A percentile compares a stretch with the other conserved stretches of the same genome.
These are phyloP conservation scores for Rissa tridactyla DNA, from an alignment of 2,113 vertebrate genomes.

Conservation along the genomic window DNA sequence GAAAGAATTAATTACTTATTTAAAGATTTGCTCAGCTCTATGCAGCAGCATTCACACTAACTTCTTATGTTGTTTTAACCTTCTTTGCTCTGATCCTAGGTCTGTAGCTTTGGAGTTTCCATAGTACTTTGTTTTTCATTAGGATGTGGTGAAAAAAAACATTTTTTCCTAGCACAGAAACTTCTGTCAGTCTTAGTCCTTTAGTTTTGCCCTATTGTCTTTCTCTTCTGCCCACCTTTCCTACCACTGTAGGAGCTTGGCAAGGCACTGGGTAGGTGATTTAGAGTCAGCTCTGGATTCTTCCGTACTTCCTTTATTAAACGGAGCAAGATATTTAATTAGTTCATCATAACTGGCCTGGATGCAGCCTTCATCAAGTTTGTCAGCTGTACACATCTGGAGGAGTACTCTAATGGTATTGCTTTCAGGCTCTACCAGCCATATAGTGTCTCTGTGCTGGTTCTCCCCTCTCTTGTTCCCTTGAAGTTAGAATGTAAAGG, in stretches of 20 bases:
- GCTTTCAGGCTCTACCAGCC: background rate
- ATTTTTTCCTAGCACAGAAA: background rate
- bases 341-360: background rate
- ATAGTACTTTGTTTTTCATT: background rate
- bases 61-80: background rate
- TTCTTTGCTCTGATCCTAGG: background rate
- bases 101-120: background rate
- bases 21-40: constrained; percentile 6
- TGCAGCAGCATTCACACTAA: background rate
- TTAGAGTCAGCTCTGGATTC: background rate
- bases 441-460: background rate
- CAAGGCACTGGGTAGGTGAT: background rate
- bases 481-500: background rate
- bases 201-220: background rate
- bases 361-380: background rate
- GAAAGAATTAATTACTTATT: constrained; percentile 11
- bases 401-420: background rate
- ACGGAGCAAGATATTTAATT: constrained; percentile 16
- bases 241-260: background rate
- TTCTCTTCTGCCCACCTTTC: constrained; percentile 2
- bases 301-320: background rate
- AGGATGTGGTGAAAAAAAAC: background rate
- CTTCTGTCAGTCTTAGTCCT: background rate
- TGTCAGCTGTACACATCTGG: constrained; percentile 10
- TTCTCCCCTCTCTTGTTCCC: background rate